Evolutionary conservation across 2,888 invertebrate genomes (phyloP).

Genomic region (Slavum lentiscoides): DNA sequence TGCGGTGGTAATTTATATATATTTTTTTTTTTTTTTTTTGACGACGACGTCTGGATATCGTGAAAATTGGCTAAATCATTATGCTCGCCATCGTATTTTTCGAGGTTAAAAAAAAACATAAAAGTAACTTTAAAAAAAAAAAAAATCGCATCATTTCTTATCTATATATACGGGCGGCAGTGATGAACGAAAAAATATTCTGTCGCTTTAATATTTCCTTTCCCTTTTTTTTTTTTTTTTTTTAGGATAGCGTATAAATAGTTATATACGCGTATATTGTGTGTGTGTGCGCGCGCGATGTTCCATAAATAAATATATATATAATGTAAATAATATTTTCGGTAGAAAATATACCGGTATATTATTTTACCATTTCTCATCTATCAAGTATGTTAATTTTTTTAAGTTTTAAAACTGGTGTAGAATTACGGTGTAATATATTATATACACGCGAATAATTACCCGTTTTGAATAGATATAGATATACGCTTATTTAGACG

Average conservation of each 20-base stretch:
- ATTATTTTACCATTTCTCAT: background rate
- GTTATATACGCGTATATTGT: no score
- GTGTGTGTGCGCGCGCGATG: no score
- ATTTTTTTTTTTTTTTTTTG: background rate
- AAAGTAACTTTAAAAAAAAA: background rate
- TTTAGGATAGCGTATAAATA: no score
- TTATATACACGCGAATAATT: no score
- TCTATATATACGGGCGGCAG: background rate
- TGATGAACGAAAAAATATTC: background rate
- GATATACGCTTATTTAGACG: no score
- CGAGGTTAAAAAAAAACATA: background rate
- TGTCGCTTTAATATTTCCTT: background rate
- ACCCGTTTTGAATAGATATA: no score
- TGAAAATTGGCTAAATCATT: constrained; percentile 28
- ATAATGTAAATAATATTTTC: no score
- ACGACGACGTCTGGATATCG: background rate
- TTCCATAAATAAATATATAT: no score
- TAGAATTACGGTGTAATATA: no score
- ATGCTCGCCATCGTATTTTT: background rate
- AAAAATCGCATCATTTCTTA: background rate
- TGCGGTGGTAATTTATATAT: background rate
- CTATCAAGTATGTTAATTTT: background rate
- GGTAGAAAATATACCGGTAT: background rate
- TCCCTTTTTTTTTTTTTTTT: no score
- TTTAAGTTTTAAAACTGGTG: no score